Percentiles rank a stretch among this genome's conserved stretches.
These are phyloP conservation scores for Lissonota sp. DNA, from an alignment of 2,888 invertebrate species.

Conservation along the genomic window DNA sequence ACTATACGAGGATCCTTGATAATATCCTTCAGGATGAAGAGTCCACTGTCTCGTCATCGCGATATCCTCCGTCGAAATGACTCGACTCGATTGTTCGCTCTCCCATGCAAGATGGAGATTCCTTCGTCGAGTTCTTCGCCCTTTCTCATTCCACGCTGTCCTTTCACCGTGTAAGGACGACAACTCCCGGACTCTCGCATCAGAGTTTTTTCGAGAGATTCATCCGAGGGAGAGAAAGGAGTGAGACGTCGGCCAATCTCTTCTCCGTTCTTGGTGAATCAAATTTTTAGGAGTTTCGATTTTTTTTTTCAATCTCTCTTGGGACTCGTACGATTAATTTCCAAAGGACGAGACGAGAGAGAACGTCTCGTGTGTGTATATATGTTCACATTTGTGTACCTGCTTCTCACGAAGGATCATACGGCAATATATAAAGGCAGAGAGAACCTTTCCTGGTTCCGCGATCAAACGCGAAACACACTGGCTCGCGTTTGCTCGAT, in stretches of 20 bases:
- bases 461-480: constrained; percentile 64
- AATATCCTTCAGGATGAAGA: constrained; percentile 45
- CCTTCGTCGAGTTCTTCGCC: constrained; percentile 46
- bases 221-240: constrained; percentile 12
- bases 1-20: constrained; percentile 56
- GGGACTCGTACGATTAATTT: constrained; percentile 56
- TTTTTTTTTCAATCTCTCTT: not conserved
- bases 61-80: constrained; percentile 31
- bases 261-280: constrained; percentile 8
- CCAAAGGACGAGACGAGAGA: constrained; percentile 42
- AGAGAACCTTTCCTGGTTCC: constrained; percentile 58
- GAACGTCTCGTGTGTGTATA: not conserved
- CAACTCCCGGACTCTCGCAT: constrained; percentile 25
- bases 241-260: constrained; percentile 52
- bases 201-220: too few relatives aligned
- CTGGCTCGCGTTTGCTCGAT: constrained; percentile 73
- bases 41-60: constrained; percentile 28
- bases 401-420: constrained; percentile 1
- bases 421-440: constrained; percentile 9
- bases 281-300: constrained; percentile 6
- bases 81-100: constrained; percentile 46
- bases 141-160: constrained; percentile 11
- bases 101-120: constrained; percentile 10
- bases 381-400: not conserved
- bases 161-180: constrained; percentile 37